Evolutionary conservation across 2,113 vertebrate genomes (phyloP), one percentile per base, ranked within the genome.

Genomic region (Tinamus guttatus): DNA sequence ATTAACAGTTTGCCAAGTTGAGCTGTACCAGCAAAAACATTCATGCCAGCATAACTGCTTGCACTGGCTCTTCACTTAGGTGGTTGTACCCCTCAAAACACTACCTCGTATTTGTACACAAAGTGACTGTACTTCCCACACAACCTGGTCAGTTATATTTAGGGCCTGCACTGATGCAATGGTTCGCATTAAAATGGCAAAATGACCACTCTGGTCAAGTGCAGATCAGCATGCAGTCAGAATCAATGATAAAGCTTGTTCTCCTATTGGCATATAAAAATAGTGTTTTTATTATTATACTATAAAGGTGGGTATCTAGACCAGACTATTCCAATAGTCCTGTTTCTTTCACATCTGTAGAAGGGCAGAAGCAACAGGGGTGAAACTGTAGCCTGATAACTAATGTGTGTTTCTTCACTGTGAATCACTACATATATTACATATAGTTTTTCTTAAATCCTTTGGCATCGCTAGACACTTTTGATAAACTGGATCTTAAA

Each of bases 231-330:
- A 47, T 63, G 41, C 5, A 1, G 4, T 27, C 78, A n/a, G 11
- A 89, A 59, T 51, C 13, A 34, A 20, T 22, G 30, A 41, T 40
- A 83, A 32, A n/a, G 7, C 28, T 25, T 58, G 3, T 22, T 94
- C 80, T 89, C 27, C 9, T 45, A 12, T 5, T 30, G 40, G 5
- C 68, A 74, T 83, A 62, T 69, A 11, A 41, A 87, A n/a, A 2
- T 64, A 45, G 12, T 54, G 40, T 4, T 43, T 81, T 54, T 81
- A 20, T 49, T 67, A 28, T 6, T 63, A 9, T 68, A 36, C 9
- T 24, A 5, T 20, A 43, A 17, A 9, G 43, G 7, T 8, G 10
- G 43, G 9, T 0, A 0, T 12, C 4, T 25, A 69, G 12, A 3
- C 56, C 56, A 45, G 59, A n/a, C 27, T 8, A 7, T 63, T 75